Conservation (phyloP, 2,888 invertebrate species). For the Cheilosia pagana region DNA sequence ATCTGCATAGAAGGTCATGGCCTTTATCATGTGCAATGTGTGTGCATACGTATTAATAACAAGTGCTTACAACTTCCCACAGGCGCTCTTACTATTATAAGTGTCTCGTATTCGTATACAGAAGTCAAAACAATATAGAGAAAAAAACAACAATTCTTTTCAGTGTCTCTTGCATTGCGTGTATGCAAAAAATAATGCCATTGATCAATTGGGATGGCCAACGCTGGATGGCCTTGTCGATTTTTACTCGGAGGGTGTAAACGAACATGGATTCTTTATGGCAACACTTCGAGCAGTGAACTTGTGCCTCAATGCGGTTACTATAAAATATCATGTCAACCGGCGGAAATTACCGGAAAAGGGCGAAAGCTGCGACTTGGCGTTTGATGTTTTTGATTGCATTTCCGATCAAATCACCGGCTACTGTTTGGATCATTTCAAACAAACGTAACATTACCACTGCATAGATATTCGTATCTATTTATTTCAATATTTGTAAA, state of each 20-base stretch:
- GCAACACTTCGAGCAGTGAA: conserved; percentile 89
- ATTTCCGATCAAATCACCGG: conserved; percentile 91
- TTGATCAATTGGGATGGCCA: conserved; percentile 89
- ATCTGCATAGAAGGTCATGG: conserved; percentile 60
- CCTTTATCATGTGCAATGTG: conserved; percentile 17
- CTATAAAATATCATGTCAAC: conserved; percentile 80
- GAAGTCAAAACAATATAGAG: conserved; percentile 53
- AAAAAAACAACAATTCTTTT: conserved; percentile 41
- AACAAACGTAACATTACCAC: neutral
- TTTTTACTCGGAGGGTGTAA: conserved; percentile 91
- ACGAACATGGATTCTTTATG: conserved; percentile 90
- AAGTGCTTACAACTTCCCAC: conserved; percentile 61
- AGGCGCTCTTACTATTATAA: conserved; percentile 9
- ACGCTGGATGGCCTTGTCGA: conserved; percentile 89
- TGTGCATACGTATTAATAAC: conserved; percentile 20
- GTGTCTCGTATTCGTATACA: conserved; percentile 21
- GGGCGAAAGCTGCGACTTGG: conserved; percentile 89
- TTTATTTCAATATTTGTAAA: no score
- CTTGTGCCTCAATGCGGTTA: conserved; percentile 85
- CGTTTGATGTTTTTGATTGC: conserved; percentile 91
- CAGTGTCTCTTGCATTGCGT: conserved; percentile 92
- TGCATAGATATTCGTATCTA: neutral
- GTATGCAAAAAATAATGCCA: conserved; percentile 91
- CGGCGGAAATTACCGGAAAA: conserved; percentile 84
- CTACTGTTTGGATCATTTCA: conserved; percentile 85